Evolutionary conservation across 2,797 vertebrate species (phyloP).

Genomic region (Malurus splendens): DNA sequence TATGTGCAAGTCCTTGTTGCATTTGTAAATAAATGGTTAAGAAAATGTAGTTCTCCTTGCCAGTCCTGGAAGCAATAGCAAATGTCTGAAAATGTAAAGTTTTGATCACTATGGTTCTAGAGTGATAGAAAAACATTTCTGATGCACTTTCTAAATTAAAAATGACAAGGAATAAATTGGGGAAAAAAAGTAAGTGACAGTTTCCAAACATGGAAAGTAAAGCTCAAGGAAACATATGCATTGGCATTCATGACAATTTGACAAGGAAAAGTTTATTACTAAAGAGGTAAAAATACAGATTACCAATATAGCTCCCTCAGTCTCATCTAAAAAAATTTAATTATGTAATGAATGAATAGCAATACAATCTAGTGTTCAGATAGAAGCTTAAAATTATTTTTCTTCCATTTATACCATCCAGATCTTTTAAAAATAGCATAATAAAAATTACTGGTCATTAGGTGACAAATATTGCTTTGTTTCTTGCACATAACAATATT

Average conservation of each 20-base stretch:
- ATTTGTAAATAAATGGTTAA: neutral
- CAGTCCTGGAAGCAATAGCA: neutral
- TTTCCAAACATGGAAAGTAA: neutral
- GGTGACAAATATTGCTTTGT: neutral
- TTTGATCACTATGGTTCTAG: neutral
- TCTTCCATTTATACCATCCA: neutral
- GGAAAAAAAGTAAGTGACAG: neutral
- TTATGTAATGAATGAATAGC: neutral
- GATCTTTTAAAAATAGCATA: neutral
- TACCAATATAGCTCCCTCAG: neutral
- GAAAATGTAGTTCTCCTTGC: neutral
- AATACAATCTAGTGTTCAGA: neutral
- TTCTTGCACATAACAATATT: neutral
- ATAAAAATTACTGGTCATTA: neutral
- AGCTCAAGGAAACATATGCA: neutral
- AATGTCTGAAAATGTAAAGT: neutral
- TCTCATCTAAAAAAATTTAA: neutral
- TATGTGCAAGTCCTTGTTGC: neutral
- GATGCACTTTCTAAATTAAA: neutral
- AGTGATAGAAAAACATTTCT: neutral
- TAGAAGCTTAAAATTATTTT: neutral
- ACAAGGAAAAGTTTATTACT: neutral
- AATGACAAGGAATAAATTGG: neutral
- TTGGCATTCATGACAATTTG: neutral
- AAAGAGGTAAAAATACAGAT: neutral